phyloP scores from a whole-genome alignment of 2,888 invertebrate species.

The Oxyteleia sp. region DNA sequence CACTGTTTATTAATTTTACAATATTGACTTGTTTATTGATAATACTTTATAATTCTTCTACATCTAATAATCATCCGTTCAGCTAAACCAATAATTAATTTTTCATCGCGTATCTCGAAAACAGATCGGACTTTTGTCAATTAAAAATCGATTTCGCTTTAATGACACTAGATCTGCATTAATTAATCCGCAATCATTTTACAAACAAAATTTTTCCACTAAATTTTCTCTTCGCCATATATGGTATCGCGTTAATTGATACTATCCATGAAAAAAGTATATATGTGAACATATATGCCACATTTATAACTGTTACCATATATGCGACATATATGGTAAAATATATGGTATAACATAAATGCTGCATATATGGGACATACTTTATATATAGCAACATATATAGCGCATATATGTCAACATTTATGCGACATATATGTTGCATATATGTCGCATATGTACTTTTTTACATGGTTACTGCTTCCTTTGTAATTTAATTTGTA shows the following conservation, averaged over 20 bases:
- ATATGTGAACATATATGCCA: too few relatives aligned
- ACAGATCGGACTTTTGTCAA: not conserved
- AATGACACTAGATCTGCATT: not conserved
- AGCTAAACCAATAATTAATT: not conserved
- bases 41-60: conserved; percentile 6
- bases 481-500: too few relatives aligned
- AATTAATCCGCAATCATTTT: not conserved
- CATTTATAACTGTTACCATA: too few relatives aligned
- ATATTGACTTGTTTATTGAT: conserved; percentile 25
- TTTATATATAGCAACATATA: too few relatives aligned
- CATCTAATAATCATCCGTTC: not conserved
- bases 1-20: conserved; percentile 16
- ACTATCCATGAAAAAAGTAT: too few relatives aligned
- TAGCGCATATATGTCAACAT: too few relatives aligned
- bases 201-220: not conserved
- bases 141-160: not conserved
- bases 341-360: too few relatives aligned
- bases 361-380: too few relatives aligned
- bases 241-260: not conserved
- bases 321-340: too few relatives aligned
- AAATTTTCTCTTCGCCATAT: not conserved
- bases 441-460: too few relatives aligned
- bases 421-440: too few relatives aligned
- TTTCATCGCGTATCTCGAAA: not conserved
- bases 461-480: too few relatives aligned